phyloP scores from a whole-genome alignment of 2,113 vertebrate species.

The Phycodurus eques region DNA sequence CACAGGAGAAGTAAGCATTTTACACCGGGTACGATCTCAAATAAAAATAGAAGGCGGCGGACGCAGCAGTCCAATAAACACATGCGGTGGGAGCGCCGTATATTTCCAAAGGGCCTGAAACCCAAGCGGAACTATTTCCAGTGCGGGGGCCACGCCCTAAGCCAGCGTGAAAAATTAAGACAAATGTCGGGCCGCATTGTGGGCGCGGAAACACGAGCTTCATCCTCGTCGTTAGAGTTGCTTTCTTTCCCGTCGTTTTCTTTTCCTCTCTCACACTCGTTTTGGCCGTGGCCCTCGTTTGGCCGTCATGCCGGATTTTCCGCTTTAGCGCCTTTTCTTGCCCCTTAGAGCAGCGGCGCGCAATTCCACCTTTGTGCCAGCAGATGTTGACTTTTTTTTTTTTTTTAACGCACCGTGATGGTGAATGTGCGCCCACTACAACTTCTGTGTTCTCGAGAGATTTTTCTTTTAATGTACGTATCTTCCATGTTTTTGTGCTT shows the following conservation, averaged over 20 bases:
- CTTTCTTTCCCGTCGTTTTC: slow-evolving; percentile 70
- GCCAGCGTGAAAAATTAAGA: slow-evolving; percentile 71
- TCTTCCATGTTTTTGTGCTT: neutral
- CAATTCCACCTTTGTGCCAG: slow-evolving; percentile 63
- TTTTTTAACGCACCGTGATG: slow-evolving; percentile 36
- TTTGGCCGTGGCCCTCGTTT: slow-evolving; percentile 70
- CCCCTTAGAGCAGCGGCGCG: slow-evolving; percentile 39
- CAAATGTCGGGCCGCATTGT: slow-evolving; percentile 71
- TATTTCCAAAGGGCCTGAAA: slow-evolving; percentile 61
- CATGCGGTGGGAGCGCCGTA: slow-evolving; percentile 16
- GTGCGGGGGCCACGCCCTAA: slow-evolving; percentile 64
- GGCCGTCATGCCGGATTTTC: slow-evolving; percentile 69
- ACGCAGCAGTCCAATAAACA: slow-evolving; percentile 16
- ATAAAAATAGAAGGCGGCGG: slow-evolving; percentile 18
- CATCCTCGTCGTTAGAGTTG: slow-evolving; percentile 72
- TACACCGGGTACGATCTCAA: neutral
- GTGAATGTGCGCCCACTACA: slow-evolving; percentile 20
- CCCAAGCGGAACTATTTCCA: slow-evolving; percentile 74
- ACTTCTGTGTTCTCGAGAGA: slow-evolving; percentile 14
- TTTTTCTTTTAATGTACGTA: slow-evolving; percentile 17
- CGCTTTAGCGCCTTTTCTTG: slow-evolving; percentile 70
- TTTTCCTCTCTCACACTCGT: slow-evolving; percentile 71
- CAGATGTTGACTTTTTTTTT: slow-evolving; percentile 50
- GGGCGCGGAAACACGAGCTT: slow-evolving; percentile 71
- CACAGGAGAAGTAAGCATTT: neutral